Evolutionary conservation across 1,140 invertebrate species (phyloP).

Genomic region (Hyphantria cunea): DNA sequence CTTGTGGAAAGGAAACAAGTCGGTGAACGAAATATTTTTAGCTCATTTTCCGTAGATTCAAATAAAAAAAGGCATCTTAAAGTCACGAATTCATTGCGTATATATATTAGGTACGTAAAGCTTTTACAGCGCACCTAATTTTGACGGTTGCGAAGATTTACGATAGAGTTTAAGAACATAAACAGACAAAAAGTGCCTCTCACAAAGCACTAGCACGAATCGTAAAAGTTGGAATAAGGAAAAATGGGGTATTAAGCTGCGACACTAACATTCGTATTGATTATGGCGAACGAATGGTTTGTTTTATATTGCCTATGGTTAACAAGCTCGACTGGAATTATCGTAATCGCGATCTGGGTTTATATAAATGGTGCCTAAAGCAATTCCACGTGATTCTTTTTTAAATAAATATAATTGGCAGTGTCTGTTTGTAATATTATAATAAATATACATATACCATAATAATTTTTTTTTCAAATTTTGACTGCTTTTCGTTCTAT

Average conservation of each 20-base stretch:
- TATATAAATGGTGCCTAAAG: too few relatives aligned
- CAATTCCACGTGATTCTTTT: too few relatives aligned
- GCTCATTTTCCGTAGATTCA: not conserved
- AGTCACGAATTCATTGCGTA: not conserved
- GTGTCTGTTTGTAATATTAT: too few relatives aligned
- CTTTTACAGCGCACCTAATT: conserved; percentile 16
- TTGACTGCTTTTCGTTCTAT: too few relatives aligned
- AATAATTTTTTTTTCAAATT: too few relatives aligned
- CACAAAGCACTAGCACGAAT: conserved; percentile 6
- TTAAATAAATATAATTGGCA: too few relatives aligned
- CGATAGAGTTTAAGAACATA: conserved; percentile 10
- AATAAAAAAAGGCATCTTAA: not conserved
- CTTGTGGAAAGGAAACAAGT: too few relatives aligned
- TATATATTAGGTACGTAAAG: not conserved
- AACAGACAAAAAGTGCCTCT: conserved; percentile 2
- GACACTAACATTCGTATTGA: not conserved
- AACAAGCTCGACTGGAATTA: too few relatives aligned
- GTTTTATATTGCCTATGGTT: not conserved
- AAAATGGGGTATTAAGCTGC: conserved; percentile 3
- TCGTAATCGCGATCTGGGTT: too few relatives aligned
- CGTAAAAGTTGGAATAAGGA: conserved; percentile 6
- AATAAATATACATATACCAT: too few relatives aligned
- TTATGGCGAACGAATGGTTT: not conserved
- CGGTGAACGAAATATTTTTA: too few relatives aligned
- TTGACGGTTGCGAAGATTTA: conserved; percentile 4